Conservation (phyloP, 2,888 invertebrate genomes). For the Clepsis dumicolana region DNA sequence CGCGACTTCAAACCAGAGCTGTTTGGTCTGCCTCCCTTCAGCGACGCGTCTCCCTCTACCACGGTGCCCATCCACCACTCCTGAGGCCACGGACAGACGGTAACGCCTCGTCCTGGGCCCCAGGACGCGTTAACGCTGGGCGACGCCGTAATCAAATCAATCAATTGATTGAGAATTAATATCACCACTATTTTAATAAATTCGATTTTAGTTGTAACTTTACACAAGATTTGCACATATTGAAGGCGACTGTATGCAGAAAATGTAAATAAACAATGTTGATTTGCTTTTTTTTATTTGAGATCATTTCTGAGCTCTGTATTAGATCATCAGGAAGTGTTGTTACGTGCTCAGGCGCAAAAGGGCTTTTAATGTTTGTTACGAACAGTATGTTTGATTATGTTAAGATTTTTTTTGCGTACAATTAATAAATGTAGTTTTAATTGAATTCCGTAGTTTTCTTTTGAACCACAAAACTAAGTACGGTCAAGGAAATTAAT, state of each 20-base stretch:
- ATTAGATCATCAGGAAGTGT: slow-evolving; percentile 3
- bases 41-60: slow-evolving; percentile 39
- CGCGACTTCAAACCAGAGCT: slow-evolving; percentile 91
- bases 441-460: too few species aligned
- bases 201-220: too few species aligned
- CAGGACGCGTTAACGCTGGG: too few species aligned
- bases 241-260: not conserved
- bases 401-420: not conserved
- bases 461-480: too few species aligned
- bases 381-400: not conserved
- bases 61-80: not conserved
- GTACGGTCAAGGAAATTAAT: too few species aligned
- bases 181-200: too few species aligned
- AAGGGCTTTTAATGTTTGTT: not conserved
- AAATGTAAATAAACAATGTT: slow-evolving; percentile 5
- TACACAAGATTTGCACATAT: too few species aligned
- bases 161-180: too few species aligned
- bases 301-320: not conserved
- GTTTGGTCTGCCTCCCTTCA: slow-evolving; percentile 92
- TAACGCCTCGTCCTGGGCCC: too few species aligned
- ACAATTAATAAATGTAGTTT: not conserved
- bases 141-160: too few species aligned
- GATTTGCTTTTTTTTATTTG: not conserved
- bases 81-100: not conserved
- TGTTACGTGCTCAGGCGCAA: not conserved